Evolutionary conservation across 2,888 invertebrate genomes (phyloP).

Genomic region (Taenaris catops): DNA sequence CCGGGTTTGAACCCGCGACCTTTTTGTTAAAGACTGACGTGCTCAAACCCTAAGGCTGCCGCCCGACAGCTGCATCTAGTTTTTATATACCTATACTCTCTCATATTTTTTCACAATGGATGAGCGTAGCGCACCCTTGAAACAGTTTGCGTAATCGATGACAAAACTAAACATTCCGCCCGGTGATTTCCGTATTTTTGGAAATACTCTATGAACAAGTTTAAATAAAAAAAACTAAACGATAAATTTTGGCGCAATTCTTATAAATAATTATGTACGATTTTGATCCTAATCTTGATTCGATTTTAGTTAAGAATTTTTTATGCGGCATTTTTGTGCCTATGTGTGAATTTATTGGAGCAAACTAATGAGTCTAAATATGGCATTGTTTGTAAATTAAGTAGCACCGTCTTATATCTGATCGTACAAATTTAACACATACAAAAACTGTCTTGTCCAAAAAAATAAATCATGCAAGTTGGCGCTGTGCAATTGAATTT

Average conservation of each 20-base stretch:
- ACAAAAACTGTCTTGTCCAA: slow-evolving; percentile 11
- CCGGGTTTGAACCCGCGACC: no score
- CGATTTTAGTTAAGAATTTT: no score
- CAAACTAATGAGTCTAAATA: slow-evolving; percentile 24
- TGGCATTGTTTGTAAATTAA: slow-evolving; percentile 26
- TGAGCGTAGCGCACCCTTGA: slow-evolving; percentile 73
- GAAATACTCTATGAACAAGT: slow-evolving; percentile 27
- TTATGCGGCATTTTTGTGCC: no score
- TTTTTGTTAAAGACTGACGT: no score
- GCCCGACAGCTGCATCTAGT: slow-evolving; percentile 73
- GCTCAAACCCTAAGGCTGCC: no score
- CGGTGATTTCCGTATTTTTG: slow-evolving; percentile 78
- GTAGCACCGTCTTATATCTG: slow-evolving; percentile 20
- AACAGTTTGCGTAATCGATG: slow-evolving; percentile 81
- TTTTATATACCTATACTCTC: slow-evolving; percentile 71
- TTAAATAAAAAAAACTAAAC: no score
- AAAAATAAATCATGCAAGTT: slow-evolving; percentile 18
- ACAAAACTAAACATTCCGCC: slow-evolving; percentile 80
- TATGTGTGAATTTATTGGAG: no score
- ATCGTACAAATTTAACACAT: slow-evolving; percentile 9
- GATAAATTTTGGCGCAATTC: no score
- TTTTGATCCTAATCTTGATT: no score
- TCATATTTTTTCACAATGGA: slow-evolving; percentile 76
- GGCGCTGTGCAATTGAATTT: slow-evolving; percentile 30
- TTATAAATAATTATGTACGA: no score